Conservation (phyloP, 2,113 vertebrate genomes). For the Onychostoma macrolepis region DNA sequence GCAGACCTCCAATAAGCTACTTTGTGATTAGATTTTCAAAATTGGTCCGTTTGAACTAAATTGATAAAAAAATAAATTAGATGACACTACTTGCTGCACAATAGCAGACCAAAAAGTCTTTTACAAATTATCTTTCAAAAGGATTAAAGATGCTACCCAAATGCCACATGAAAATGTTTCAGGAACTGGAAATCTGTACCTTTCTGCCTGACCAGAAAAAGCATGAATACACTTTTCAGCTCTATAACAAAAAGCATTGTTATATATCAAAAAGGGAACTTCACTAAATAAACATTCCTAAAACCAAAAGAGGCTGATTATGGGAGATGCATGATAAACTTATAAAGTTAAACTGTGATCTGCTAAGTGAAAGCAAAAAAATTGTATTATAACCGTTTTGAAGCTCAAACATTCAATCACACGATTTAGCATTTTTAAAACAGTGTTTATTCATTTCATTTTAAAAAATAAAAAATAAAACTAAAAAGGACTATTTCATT, state of each 20-base stretch:
- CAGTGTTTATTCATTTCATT: slow-evolving; percentile 74
- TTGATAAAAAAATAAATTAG: too few relatives aligned
- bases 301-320: neutral
- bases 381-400: neutral
- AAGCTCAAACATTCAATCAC: neutral
- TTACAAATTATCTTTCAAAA: too few relatives aligned
- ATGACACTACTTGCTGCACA: too few relatives aligned
- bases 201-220: neutral
- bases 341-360: neutral
- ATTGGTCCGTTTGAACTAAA: too few relatives aligned
- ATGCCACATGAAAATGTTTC: too few relatives aligned
- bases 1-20: too few relatives aligned
- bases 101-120: too few relatives aligned
- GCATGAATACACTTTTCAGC: neutral
- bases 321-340: neutral
- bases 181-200: too few relatives aligned
- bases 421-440: slow-evolving; percentile 70
- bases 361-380: neutral
- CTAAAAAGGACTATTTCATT: slow-evolving; percentile 84
- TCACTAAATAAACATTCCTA: neutral
- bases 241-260: neutral
- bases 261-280: neutral
- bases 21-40: too few relatives aligned
- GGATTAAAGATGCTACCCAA: too few relatives aligned
- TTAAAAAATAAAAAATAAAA: slow-evolving; percentile 75